phyloP scores from a whole-genome alignment of 1,140 invertebrate genomes.

The Helicoverpa armigera region DNA sequence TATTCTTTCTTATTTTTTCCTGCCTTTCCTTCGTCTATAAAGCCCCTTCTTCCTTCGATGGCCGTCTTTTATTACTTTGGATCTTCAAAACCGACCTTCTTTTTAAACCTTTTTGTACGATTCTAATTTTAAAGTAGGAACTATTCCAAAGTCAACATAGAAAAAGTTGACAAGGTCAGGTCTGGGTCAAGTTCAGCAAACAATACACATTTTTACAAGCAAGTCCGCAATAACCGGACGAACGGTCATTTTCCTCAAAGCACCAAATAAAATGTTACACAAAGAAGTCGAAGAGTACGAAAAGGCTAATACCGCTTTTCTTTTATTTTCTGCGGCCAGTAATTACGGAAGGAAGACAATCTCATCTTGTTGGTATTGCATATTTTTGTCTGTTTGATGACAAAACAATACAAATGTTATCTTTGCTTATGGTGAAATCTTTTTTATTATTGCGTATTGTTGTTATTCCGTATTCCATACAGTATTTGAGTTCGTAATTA shows the following conservation, averaged over 20 bases:
- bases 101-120: not conserved
- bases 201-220: conserved; percentile 35
- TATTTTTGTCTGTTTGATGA: not conserved
- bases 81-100: not conserved
- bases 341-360: not conserved
- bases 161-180: conserved; percentile 14
- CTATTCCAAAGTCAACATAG: too few relatives aligned
- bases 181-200: conserved; percentile 31
- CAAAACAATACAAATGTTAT: not conserved
- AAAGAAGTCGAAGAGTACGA: not conserved
- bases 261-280: not conserved
- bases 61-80: not conserved
- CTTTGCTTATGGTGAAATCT: not conserved
- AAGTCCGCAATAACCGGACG: conserved; percentile 2
- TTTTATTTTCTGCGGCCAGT: not conserved
- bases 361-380: not conserved
- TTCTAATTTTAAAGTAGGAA: not conserved
- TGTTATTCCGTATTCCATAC: not conserved
- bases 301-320: not conserved
- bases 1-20: too few relatives aligned
- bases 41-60: too few relatives aligned
- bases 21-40: not conserved
- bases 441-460: not conserved
- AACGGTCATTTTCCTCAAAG: not conserved
- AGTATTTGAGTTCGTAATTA: not conserved